Percentiles rank a stretch among this genome's conserved stretches.
These are phyloP conservation scores for Nettapus auritus DNA, from an alignment of 2,113 vertebrate species.

Conservation along the genomic window DNA sequence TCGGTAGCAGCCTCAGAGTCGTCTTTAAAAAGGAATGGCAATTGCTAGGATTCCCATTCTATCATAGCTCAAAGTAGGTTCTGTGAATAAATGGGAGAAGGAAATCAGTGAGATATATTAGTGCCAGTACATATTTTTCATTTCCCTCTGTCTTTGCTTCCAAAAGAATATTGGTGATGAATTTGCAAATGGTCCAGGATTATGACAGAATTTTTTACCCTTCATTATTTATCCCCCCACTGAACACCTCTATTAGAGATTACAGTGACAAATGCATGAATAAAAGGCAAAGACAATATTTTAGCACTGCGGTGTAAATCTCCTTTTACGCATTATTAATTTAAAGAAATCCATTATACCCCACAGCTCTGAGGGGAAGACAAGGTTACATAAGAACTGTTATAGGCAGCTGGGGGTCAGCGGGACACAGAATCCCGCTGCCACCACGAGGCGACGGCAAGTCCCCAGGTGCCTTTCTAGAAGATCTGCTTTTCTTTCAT, in stretches of 20 bases:
- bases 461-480: not conserved
- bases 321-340: slow-evolving; percentile 83
- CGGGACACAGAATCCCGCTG: slow-evolving; percentile 18
- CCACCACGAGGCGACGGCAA: not conserved
- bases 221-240: slow-evolving; percentile 83
- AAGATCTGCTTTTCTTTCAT: not conserved
- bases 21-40: slow-evolving; percentile 29
- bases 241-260: slow-evolving; percentile 77
- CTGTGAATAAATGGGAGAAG: slow-evolving; percentile 70
- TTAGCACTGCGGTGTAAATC: slow-evolving; percentile 79
- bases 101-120: slow-evolving; percentile 81
- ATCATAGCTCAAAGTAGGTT: slow-evolving; percentile 71
- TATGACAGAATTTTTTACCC: slow-evolving; percentile 76
- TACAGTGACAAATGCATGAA: slow-evolving; percentile 84
- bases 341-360: slow-evolving; percentile 78
- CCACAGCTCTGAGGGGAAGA: slow-evolving; percentile 63
- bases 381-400: slow-evolving; percentile 42
- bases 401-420: slow-evolving; percentile 54
- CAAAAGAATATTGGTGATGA: slow-evolving; percentile 79
- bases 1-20: not conserved
- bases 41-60: slow-evolving; percentile 56
- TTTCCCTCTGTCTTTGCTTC: slow-evolving; percentile 70
- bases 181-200: slow-evolving; percentile 81
- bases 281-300: slow-evolving; percentile 85
- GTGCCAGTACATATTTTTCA: slow-evolving; percentile 66